Evolutionary conservation across 1,140 invertebrate genomes (phyloP).

Genomic region (Scaptodrosophila lebanonensis): DNA sequence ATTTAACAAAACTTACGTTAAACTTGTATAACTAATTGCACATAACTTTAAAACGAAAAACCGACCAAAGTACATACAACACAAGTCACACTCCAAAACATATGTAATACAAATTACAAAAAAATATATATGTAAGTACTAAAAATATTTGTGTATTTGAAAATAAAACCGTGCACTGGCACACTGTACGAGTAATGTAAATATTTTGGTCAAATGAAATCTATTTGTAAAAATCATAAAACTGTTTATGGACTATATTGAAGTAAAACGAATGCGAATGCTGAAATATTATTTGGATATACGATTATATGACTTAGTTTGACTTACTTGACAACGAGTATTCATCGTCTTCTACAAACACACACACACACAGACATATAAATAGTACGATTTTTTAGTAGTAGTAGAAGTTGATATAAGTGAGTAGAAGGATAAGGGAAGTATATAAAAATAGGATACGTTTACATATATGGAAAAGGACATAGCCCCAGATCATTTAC

Average conservation of each 20-base stretch:
- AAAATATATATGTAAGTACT: conserved; percentile 14
- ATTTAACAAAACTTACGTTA: too few species aligned
- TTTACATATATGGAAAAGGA: conserved; percentile 46
- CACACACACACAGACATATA: conserved; percentile 68
- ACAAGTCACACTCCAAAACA: conserved; percentile 30
- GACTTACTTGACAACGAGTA: conserved; percentile 77
- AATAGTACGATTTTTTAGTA: conserved; percentile 56
- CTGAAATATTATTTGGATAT: conserved; percentile 30
- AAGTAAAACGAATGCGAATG: conserved; percentile 50
- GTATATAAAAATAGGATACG: conserved; percentile 64
- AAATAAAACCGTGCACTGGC: conserved; percentile 53
- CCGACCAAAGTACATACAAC: conserved; percentile 26
- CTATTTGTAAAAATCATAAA: conserved; percentile 44
- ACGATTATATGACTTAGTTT: conserved; percentile 54
- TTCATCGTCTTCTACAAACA: conserved; percentile 76
- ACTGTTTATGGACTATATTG: conserved; percentile 36
- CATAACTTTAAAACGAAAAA: conserved; percentile 4
- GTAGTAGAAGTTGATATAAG: conserved; percentile 33
- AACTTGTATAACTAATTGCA: conserved; percentile 16
- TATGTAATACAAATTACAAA: conserved; percentile 3
- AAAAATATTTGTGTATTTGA: background rate
- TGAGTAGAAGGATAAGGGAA: conserved; percentile 33
- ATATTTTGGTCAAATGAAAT: conserved; percentile 15
- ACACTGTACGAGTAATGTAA: conserved; percentile 32
- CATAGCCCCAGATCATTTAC: conserved; percentile 24